Percentiles rank a stretch among this genome's conserved stretches.
These are phyloP conservation scores for Nothura maculosa DNA, from an alignment of 2,797 vertebrate species.

Conservation along the genomic window DNA sequence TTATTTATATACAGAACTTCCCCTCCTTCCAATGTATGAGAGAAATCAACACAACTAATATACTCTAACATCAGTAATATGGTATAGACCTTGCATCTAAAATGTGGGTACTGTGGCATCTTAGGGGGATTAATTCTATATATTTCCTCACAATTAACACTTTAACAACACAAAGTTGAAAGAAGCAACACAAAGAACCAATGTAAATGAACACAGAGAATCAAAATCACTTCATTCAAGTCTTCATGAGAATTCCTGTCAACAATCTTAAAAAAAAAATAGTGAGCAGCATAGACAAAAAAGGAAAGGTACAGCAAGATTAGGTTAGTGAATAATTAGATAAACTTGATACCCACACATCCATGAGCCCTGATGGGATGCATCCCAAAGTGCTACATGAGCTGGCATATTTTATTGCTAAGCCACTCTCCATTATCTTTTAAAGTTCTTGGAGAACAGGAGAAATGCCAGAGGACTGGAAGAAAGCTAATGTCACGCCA, in stretches of 20 bases:
- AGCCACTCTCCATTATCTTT: too few relatives aligned
- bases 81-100: background rate
- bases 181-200: too few relatives aligned
- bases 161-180: background rate
- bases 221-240: background rate
- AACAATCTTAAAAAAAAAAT: background rate
- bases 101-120: background rate
- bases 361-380: too few relatives aligned
- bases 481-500: too few relatives aligned
- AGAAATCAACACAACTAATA: fast-evolving
- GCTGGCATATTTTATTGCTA: too few relatives aligned
- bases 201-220: background rate
- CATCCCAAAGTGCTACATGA: too few relatives aligned
- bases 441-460: too few relatives aligned
- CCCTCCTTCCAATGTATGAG: background rate
- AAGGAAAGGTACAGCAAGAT: background rate
- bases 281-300: background rate
- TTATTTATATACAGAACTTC: background rate
- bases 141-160: background rate
- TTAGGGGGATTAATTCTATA: background rate
- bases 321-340: too few relatives aligned
- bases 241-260: background rate
- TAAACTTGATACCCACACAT: too few relatives aligned
- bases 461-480: too few relatives aligned
- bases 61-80: background rate